Evolutionary conservation across 2,113 vertebrate species (phyloP).

Genomic region (Stigmatopora argus): DNA sequence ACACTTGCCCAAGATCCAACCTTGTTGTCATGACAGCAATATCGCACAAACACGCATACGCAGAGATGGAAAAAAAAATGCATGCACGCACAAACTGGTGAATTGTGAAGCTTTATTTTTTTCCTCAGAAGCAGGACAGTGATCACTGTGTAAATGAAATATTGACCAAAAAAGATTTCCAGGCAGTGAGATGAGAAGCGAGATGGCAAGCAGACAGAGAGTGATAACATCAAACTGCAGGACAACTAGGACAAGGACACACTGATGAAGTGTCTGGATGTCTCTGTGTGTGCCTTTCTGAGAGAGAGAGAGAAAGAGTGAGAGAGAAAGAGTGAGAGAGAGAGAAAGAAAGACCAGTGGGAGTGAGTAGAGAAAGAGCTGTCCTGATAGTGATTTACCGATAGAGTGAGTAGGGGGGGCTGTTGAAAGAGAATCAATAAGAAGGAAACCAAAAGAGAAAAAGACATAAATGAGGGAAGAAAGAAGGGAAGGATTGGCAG

Average conservation of each 20-base stretch:
- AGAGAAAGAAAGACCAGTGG: constrained; percentile 11
- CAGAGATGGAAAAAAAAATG: no score
- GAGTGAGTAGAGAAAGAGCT: constrained; percentile 56
- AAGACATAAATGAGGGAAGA: not conserved
- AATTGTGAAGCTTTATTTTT: not conserved
- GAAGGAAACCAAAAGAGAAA: constrained; percentile 43
- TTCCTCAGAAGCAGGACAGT: not conserved
- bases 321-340: constrained; percentile 5
- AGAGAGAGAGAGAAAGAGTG: constrained; percentile 1
- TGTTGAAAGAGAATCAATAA: constrained; percentile 50
- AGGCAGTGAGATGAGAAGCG: constrained; percentile 12
- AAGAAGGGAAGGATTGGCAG: not conserved
- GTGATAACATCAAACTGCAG: constrained; percentile 53
- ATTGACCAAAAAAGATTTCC: not conserved
- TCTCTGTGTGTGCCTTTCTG: constrained; percentile 17
- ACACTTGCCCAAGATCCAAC: not conserved
- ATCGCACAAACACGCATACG: not conserved
- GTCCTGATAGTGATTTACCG: constrained; percentile 55
- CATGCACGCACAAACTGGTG: not conserved
- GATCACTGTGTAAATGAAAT: constrained; percentile 2
- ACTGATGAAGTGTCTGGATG: constrained; percentile 19
- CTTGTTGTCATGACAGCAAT: not conserved
- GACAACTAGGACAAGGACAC: constrained; percentile 50
- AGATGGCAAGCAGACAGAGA: constrained; percentile 18
- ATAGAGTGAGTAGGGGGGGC: constrained; percentile 22